These are phyloP conservation scores for Thunnus thynnus DNA, from an alignment of 2,113 vertebrate species.

Conservation along the genomic window DNA sequence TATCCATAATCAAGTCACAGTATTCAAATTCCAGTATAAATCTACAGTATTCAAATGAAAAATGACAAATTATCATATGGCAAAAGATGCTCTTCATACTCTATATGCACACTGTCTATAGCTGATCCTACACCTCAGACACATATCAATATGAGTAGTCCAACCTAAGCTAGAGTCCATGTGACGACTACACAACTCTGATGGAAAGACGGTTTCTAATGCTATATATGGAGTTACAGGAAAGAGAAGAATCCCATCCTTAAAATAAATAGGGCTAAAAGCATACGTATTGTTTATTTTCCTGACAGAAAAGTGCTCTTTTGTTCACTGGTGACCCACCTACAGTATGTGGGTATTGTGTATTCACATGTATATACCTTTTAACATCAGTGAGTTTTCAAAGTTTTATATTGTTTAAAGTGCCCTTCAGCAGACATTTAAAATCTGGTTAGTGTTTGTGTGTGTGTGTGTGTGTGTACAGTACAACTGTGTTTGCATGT, in stretches of 20 bases:
- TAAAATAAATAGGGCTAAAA: constrained; percentile 8
- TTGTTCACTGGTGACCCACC: constrained; percentile 4
- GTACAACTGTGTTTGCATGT: background rate
- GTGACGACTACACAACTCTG: background rate
- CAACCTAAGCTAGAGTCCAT: background rate
- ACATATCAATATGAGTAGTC: background rate
- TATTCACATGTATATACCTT: background rate
- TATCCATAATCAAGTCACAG: background rate
- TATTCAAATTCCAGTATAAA: background rate
- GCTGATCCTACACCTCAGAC: background rate
- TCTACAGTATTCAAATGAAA: background rate
- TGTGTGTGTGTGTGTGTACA: constrained; percentile 14
- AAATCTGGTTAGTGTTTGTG: constrained; percentile 3
- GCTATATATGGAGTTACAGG: constrained; percentile 2
- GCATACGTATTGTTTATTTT: background rate
- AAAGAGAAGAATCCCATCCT: constrained; percentile 4
- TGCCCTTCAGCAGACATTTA: constrained; percentile 34
- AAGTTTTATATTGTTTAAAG: constrained; percentile 34
- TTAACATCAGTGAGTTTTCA: constrained; percentile 38
- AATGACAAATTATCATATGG: background rate
- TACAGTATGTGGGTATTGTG: background rate
- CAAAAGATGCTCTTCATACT: background rate
- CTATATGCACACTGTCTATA: background rate
- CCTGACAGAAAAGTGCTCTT: constrained; percentile 19
- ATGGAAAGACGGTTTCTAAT: constrained; percentile 7